Conservation (phyloP, 2,888 invertebrate genomes). For the Conus canariensis region DNA sequence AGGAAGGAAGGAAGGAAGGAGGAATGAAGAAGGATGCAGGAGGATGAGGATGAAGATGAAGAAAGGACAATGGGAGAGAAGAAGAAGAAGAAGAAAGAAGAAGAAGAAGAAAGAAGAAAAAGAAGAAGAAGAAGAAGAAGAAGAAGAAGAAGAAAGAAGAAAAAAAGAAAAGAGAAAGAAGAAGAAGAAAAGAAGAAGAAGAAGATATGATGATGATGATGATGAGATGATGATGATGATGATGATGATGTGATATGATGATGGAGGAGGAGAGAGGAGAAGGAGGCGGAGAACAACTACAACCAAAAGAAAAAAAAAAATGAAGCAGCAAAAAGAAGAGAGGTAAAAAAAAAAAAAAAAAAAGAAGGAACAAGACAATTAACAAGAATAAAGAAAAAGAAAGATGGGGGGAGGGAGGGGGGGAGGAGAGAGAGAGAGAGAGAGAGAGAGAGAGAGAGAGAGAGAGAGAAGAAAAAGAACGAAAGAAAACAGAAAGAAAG, state of each 20-base stretch:
- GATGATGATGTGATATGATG: too few relatives aligned
- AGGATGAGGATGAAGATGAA: too few relatives aligned
- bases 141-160: neutral
- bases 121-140: neutral
- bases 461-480: neutral
- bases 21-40: too few relatives aligned
- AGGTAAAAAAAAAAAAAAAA: too few relatives aligned
- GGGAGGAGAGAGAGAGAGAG: too few relatives aligned
- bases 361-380: neutral
- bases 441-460: too few relatives aligned
- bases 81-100: neutral
- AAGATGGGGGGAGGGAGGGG: neutral
- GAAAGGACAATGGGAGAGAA: neutral
- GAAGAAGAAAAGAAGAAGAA: too few relatives aligned
- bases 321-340: too few relatives aligned
- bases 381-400: neutral
- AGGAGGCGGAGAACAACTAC: neutral
- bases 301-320: neutral
- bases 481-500: neutral
- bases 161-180: too few relatives aligned
- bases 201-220: too few relatives aligned
- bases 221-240: too few relatives aligned
- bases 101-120: neutral
- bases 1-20: too few relatives aligned
- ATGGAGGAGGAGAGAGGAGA: neutral